Base-by-base conservation (phyloP, 2,797 vertebrate genomes). In the Heteromormyrus szaboi region DNA sequence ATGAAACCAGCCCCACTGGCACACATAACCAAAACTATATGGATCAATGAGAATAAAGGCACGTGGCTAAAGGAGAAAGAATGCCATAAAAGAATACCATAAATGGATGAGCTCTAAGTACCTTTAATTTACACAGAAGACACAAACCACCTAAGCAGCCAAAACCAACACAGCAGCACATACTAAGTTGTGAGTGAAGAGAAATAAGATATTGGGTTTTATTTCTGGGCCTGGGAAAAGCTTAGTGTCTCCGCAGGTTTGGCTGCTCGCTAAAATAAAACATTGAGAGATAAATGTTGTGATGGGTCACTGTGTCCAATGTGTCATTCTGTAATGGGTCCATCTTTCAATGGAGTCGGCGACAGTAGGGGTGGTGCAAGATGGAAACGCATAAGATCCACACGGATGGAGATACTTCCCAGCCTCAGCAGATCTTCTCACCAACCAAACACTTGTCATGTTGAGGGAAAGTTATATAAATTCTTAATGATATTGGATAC, bases 401-500 rank as follows among this genome's bases (percentile, higher is more conserved):
- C 87, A 89, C 91, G 90, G 86, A 91, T 89, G 86, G 87, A 84
- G 83, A 93, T 93, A 95, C 94, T 94, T 95, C 92, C 94, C 94
- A 94, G 95, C 96, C 97, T 94, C 93, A 94, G 94, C 95, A 95
- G 93, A 95, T 97, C 95, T 96, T 96, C 95, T 95, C 96, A 95
- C 95, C 96, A 96, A 97, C 96, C 96, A 97, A 97, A 96, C 96
- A 96, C 96, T 97, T 96, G 95, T 97, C 96, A 97, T 96, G 95
- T 95, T 96, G 95, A 94, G 94, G 95, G 96, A 96, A 96, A 96
- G 96, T 97, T 97, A 95, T 97, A 98, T 99, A 96, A 96, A 99
- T 98, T 97, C 98, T 99, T 99, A 98, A 99, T 98, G 97, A 97
- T 96, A 96, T 96, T 94, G 96, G 96, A 96, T 96, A 96, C 96